Evolutionary conservation across 2,888 invertebrate genomes (phyloP), one percentile per base, ranked within the genome.

Genomic region (Pristionchus fissidentatus): DNA sequence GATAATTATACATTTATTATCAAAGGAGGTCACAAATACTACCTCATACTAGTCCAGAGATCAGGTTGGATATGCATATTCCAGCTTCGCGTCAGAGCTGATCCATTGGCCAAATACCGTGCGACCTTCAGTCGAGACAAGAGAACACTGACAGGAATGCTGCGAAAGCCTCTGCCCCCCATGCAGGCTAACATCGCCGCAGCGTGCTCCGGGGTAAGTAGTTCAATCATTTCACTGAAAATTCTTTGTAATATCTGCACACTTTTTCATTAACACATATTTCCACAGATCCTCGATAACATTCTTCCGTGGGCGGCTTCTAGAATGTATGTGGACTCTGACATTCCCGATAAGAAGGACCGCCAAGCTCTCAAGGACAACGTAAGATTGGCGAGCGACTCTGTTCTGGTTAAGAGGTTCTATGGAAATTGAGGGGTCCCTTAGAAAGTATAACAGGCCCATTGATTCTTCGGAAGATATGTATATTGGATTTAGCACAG

Each of bases 321-420:
- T 13, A 46, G 75, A 77, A 49, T 77, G 49, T 77, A 77, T 26
- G 75, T 77, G 13, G 75, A 77, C 41, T 32, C 49, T 22, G 46
- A 77, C 35, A 49, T 49, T 41, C 75, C 75, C 1, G 22, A 77
- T 26, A 52, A 49, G 26, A 29, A 77, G 3, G 22, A 7, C 22
- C 26, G 75, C 15, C 0, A 38, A 19, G n/a, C 75, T 2, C 75
- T 49, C 35, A 77, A 77, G 49, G 0, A 8, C 1, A 52, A 77
- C 32, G 75, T 77, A 19, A 32, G 49, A 15, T 15, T 49, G 19
- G 49, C 49, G 13, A 49, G 10, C 49, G 13, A 19, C 10, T 49
- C 10, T 49, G n/a, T n/a, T n/a, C n/a, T 49, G 49, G 19, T 19
- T 49, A 15, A 49, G 10, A 49, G 41, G 35, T 38, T 19, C 1